phyloP scores from a whole-genome alignment of 2,113 vertebrate genomes.

The Clarias magur region DNA sequence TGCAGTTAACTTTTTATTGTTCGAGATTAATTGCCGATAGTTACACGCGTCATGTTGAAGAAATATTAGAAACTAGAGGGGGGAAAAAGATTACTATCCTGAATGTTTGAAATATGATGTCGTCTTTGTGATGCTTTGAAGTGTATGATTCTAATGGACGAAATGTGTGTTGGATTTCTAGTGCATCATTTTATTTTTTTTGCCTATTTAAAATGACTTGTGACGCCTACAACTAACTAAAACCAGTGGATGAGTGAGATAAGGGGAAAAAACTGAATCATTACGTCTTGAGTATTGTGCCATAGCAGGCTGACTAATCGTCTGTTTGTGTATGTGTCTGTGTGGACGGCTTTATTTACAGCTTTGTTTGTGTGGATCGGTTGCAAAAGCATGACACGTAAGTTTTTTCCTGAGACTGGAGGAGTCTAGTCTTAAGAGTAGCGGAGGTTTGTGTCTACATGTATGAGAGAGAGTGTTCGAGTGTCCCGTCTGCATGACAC shows the following conservation, averaged over 20 bases:
- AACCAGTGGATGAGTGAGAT: background rate
- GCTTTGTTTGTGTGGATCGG: conserved; percentile 17
- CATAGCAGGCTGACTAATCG: background rate
- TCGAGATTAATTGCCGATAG: background rate
- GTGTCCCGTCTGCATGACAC: conserved; percentile 5
- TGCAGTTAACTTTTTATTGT: background rate
- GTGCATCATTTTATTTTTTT: background rate
- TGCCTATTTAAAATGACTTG: background rate
- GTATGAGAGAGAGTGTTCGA: background rate
- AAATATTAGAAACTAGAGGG: background rate
- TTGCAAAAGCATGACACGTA: conserved; percentile 10
- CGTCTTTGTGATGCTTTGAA: background rate
- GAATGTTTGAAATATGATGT: background rate
- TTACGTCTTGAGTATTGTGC: background rate
- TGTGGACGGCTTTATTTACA: background rate
- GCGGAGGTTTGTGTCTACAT: conserved; percentile 15
- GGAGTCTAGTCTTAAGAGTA: background rate
- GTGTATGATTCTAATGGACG: background rate
- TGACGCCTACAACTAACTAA: background rate
- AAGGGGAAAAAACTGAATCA: no score
- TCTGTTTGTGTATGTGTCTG: background rate
- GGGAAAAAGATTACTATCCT: background rate
- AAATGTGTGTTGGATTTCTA: no score
- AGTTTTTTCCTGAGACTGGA: background rate
- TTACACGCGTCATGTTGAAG: background rate